Percentiles rank a stretch among this genome's conserved stretches.
These are phyloP conservation scores for Matsumurasca onukii DNA, from an alignment of 1,140 invertebrate genomes.

Conservation along the genomic window DNA sequence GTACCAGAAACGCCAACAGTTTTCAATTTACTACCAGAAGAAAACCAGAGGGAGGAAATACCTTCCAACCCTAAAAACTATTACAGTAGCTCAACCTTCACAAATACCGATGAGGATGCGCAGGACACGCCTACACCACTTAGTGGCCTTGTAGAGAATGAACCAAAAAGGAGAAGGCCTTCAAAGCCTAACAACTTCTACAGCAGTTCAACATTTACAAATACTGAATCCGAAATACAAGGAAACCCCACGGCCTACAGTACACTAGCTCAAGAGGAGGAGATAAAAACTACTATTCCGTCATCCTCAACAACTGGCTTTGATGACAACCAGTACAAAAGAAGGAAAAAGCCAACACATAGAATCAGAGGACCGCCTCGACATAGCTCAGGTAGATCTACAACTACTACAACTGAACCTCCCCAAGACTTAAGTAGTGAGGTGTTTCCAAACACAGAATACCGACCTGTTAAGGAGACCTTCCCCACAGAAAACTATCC, in stretches of 20 bases:
- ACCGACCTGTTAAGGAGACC: not conserved
- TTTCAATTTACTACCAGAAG: slow-evolving; percentile 17
- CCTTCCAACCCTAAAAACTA: too few relatives aligned
- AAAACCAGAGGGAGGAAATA: too few relatives aligned
- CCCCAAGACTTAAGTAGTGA: not conserved
- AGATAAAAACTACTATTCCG: slow-evolving; percentile 16
- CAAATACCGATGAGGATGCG: too few relatives aligned
- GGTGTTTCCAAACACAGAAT: not conserved
- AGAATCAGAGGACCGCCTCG: not conserved
- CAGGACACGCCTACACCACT: too few relatives aligned
- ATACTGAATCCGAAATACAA: slow-evolving; percentile 24
- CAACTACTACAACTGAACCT: slow-evolving; percentile 3
- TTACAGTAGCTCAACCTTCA: too few relatives aligned
- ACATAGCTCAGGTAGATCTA: not conserved
- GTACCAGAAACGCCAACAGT: slow-evolving; percentile 22
- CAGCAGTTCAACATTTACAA: slow-evolving; percentile 29
- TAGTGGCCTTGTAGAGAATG: too few relatives aligned
- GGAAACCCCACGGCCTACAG: slow-evolving; percentile 23
- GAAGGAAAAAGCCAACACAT: slow-evolving; percentile 14
- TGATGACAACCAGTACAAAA: slow-evolving; percentile 3
- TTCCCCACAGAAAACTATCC: slow-evolving; percentile 9
- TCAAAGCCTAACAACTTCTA: slow-evolving; percentile 22
- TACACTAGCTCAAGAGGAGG: slow-evolving; percentile 23
- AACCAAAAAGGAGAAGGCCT: slow-evolving; percentile 21
- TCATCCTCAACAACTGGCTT: slow-evolving; percentile 18